phyloP scores from a whole-genome alignment of 2,888 invertebrate genomes.

The Eupithecia centaureata region DNA sequence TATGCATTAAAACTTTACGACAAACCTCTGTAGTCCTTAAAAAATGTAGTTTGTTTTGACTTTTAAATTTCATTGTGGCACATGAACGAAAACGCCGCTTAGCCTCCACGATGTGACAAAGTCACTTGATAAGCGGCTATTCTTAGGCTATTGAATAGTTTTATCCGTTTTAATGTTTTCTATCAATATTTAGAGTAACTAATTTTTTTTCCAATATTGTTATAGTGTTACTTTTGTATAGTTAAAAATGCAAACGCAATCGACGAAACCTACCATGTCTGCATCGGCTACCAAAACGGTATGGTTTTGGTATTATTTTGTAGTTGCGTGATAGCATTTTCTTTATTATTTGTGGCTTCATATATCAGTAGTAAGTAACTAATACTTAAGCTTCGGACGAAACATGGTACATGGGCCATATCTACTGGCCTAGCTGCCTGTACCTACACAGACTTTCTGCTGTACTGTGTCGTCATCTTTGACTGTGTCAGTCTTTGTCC shows the following conservation, averaged over 20 bases:
- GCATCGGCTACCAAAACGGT: constrained; percentile 27
- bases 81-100: neutral
- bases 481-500: neutral
- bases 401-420: neutral
- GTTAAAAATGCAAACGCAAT: constrained; percentile 20
- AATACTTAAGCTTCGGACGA: neutral
- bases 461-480: too few relatives aligned
- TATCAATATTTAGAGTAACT: neutral
- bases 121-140: neutral
- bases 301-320: neutral
- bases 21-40: neutral
- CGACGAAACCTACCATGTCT: constrained; percentile 50
- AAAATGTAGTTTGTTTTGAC: neutral
- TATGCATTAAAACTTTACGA: neutral
- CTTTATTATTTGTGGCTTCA: neutral
- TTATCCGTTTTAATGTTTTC: neutral
- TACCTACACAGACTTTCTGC: neutral
- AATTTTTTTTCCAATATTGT: neutral
- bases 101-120: neutral
- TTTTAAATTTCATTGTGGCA: neutral
- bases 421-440: neutral
- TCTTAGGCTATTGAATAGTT: neutral
- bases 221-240: neutral
- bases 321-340: neutral
- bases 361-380: neutral